Evolutionary conservation across 2,888 invertebrate genomes (phyloP).

Genomic region (Epirrita christyi): DNA sequence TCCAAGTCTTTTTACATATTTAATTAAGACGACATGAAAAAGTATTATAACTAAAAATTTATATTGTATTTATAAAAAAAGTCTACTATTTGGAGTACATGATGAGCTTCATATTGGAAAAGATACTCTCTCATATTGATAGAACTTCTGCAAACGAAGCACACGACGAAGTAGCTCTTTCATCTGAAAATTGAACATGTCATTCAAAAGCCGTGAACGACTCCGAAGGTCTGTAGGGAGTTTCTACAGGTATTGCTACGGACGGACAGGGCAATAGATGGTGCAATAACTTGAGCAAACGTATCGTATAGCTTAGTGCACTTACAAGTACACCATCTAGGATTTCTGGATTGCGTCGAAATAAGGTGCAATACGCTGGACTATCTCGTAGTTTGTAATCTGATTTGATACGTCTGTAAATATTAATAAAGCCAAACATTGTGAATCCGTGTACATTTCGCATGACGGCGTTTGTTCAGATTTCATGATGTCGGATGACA

Average conservation of each 20-base stretch:
- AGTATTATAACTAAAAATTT: slow-evolving; percentile 15
- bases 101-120: slow-evolving; percentile 39
- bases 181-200: slow-evolving; percentile 54
- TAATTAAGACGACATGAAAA: neutral
- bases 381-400: slow-evolving; percentile 9
- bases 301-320: slow-evolving; percentile 20
- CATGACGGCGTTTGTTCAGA: slow-evolving; percentile 51
- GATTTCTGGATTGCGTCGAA: slow-evolving; percentile 3
- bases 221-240: slow-evolving; percentile 34
- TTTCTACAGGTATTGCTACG: slow-evolving; percentile 33
- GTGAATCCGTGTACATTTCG: slow-evolving; percentile 38
- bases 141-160: slow-evolving; percentile 47
- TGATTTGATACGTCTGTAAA: slow-evolving; percentile 22
- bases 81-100: slow-evolving; percentile 14
- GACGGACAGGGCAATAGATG: slow-evolving; percentile 26
- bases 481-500: slow-evolving; percentile 54
- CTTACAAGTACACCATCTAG: slow-evolving; percentile 7
- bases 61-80: slow-evolving; percentile 33
- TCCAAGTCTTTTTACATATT: neutral
- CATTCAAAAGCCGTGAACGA: slow-evolving; percentile 48
- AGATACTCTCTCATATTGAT: slow-evolving; percentile 37
- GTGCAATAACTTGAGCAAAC: slow-evolving; percentile 27
- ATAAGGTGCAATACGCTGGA: slow-evolving; percentile 5
- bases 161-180: slow-evolving; percentile 44
- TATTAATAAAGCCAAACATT: slow-evolving; percentile 25